Evolutionary conservation across 2,113 vertebrate genomes (phyloP).

Genomic region (Ictidomys tridecemlineatus): DNA sequence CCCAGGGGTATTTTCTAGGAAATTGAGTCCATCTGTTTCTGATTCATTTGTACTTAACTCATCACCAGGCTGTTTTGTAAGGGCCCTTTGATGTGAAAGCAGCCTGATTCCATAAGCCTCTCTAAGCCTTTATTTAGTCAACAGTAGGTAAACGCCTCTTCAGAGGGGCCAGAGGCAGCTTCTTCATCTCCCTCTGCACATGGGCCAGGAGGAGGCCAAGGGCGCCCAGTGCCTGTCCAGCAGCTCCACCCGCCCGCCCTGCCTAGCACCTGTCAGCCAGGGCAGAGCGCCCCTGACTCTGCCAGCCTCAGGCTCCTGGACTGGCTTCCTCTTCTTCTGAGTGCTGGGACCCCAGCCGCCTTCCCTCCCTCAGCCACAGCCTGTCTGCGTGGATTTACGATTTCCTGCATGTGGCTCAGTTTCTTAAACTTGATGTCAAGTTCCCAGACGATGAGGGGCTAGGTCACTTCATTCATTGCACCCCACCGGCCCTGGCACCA

Average conservation of each 20-base stretch:
- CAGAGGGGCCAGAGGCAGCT: slow-evolving; percentile 45
- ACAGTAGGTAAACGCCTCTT: slow-evolving; percentile 66
- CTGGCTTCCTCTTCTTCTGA: not conserved
- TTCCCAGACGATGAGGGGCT: not conserved
- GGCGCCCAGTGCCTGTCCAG: not conserved
- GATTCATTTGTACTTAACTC: slow-evolving; percentile 81
- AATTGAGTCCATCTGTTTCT: slow-evolving; percentile 82
- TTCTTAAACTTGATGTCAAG: slow-evolving; percentile 29
- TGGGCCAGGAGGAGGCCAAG: not conserved
- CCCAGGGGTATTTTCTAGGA: slow-evolving; percentile 80
- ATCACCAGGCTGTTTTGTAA: slow-evolving; percentile 72
- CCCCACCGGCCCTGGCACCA: not conserved
- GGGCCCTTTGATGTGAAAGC: slow-evolving; percentile 76
- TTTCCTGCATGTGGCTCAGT: not conserved
- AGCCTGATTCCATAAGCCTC: slow-evolving; percentile 71
- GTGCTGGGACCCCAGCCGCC: not conserved
- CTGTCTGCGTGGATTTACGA: not conserved
- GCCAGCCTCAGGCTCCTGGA: too few relatives aligned
- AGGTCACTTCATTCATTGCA: not conserved
- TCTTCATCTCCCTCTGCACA: not conserved
- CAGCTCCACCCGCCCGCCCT: not conserved
- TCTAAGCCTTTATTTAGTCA: slow-evolving; percentile 81
- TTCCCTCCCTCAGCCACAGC: not conserved
- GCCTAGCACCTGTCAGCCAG: not conserved
- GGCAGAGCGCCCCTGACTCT: too few relatives aligned